Evolutionary conservation across 2,888 invertebrate species (phyloP), one percentile per base, ranked within the genome.

Genomic region (Andrena bucephala): DNA sequence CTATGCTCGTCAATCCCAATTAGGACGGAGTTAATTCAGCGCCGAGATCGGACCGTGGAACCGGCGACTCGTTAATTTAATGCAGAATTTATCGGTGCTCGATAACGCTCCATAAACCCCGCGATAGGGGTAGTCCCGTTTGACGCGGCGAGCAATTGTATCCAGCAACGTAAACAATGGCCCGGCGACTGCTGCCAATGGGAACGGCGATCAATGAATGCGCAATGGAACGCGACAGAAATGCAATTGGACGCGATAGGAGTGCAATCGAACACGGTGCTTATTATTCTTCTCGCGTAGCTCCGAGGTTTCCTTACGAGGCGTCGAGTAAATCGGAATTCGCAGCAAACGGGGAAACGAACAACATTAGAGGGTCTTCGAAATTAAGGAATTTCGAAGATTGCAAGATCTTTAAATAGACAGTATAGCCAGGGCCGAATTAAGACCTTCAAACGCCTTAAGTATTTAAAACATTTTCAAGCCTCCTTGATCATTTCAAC

Each of bases 51-150:
- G 0, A 75, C 27, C 65, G 67, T 52, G 63, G 68, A 29, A 27
- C n/a, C 68, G 71, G 60, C 4, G 76, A 57, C 50, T 73, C 70
- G 67, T 76, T 81, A 70, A 82, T 82, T 84, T 71, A 71, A 75
- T 57, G 77, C 76, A 63, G 54, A 62, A 86, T 86, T 86, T 80
- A 86, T 87, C 81, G 75, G 36, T n/a, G 2, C 36, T 74, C 33
- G 59, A 82, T 82, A 79, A 65, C 42, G 20, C 36, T n/a, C 33
- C 36, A 48, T 59, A 79, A 68, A 62, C 71, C 24, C 31, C 29
- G 10, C 48, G 27, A 57, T 59, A 69, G 63, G 24, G 36, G 57
- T 24, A 79, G 59, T 52, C 57, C 52, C 71, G 79, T 66, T 69
- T 20, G 62, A 71, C 62, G 48, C 50, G 4, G 54, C 27, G 8